Evolutionary conservation across 2,113 vertebrate genomes (phyloP).

Genomic region (Pachyramphus minor): DNA sequence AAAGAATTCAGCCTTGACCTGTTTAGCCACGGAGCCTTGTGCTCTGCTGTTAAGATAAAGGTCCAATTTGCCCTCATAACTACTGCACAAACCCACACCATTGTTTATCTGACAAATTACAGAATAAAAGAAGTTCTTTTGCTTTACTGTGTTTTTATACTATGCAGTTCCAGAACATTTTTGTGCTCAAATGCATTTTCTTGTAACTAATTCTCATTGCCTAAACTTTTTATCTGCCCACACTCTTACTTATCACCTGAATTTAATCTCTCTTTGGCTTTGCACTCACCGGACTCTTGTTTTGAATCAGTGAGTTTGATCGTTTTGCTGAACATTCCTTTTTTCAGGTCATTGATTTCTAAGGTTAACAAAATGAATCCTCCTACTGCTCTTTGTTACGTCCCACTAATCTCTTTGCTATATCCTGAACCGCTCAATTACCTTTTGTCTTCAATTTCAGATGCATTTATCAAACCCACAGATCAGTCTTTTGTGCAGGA

Average conservation of each 20-base stretch:
- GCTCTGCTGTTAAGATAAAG: background rate
- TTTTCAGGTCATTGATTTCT: conserved; percentile 62
- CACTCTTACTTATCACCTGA: background rate
- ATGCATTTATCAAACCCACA: background rate
- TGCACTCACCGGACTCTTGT: background rate
- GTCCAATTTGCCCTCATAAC: background rate
- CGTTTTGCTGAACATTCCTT: conserved; percentile 38
- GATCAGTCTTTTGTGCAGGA: conserved; percentile 22
- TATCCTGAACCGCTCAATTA: conserved; percentile 34
- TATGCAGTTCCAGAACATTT: background rate
- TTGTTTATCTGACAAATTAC: background rate
- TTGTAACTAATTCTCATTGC: background rate
- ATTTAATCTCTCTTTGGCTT: background rate
- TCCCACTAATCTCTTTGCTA: conserved; percentile 5
- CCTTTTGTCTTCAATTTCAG: conserved; percentile 44
- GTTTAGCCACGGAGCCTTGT: background rate
- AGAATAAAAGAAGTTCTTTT: background rate
- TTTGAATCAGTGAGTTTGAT: conserved; percentile 49
- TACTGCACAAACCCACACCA: background rate
- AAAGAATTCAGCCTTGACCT: background rate
- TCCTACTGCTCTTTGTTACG: background rate
- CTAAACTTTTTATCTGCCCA: background rate
- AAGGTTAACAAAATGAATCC: conserved; percentile 55
- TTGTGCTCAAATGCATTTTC: background rate
- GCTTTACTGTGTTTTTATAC: background rate